Evolutionary conservation across 2,113 vertebrate species (phyloP).

Genomic region (Rhinolophus sinicus): DNA sequence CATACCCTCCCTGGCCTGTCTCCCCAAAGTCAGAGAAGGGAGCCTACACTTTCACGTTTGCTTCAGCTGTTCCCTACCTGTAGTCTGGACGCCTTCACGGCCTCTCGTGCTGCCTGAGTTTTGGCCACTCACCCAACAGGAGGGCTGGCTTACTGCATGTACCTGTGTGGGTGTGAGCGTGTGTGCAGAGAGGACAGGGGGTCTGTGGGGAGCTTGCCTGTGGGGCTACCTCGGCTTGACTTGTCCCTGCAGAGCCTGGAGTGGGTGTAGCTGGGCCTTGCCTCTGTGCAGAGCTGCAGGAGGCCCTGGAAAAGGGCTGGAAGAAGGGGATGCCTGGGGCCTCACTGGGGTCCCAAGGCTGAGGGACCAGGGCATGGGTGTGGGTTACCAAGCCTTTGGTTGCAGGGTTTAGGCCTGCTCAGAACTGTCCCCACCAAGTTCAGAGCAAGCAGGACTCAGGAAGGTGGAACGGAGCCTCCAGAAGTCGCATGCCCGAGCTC

Average conservation of each 20-base stretch:
- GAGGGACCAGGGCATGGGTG: neutral
- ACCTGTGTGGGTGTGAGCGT: rapidly evolving
- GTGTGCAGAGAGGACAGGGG: neutral
- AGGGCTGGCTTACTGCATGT: rapidly evolving
- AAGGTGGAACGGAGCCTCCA: neutral
- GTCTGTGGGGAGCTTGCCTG: neutral
- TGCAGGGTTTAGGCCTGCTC: neutral
- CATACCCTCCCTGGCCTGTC: neutral
- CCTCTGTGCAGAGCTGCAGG: neutral
- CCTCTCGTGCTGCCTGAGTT: neutral
- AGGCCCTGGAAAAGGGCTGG: neutral
- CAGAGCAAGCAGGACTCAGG: neutral
- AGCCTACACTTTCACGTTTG: neutral
- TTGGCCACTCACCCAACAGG: neutral
- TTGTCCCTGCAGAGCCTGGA: neutral
- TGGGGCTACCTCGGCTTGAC: neutral
- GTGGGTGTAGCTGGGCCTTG: neutral
- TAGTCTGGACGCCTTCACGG: neutral
- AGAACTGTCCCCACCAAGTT: neutral
- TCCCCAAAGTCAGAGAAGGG: neutral
- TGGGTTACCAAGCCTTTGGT: neutral
- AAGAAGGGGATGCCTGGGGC: neutral
- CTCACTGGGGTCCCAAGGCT: neutral
- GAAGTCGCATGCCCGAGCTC: neutral
- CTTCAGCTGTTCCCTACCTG: neutral